Base-by-base conservation (phyloP, 1,140 invertebrate genomes). In the Cataglyphis hispanica region DNA sequence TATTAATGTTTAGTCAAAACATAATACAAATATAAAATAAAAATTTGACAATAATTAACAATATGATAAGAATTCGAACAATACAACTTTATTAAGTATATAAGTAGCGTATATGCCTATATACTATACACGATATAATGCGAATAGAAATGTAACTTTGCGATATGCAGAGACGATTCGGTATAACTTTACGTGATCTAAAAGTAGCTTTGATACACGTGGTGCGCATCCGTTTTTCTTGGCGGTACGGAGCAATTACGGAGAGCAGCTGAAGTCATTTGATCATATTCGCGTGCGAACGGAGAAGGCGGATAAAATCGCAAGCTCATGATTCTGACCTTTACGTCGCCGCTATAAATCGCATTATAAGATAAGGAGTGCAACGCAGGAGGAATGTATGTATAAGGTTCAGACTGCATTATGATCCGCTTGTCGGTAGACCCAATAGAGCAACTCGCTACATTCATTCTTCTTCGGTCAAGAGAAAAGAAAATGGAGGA, bases 291-390 rank as follows among this genome's bases (percentile, higher is more conserved):
- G 76, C 61, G 27, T 34, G n/a, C n/a, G 43, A 43, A 16, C 74
- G 56, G 43, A 56, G 58, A 37, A 31, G 61, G 40, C 40, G 75
- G 43, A 34, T 66, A 78, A 78, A 78, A 67, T 56, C 63, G 61
- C 76, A 78, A 78, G 61, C 61, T 78, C 76, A 78, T 78, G 76
- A 78, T 67, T 78, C 76, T 78, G 76, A 78, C 76, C 76, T 78
- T 58, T 74, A 61, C 46, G 53, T n/a, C 66, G 22, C 19, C 67
- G 67, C 34, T 74, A 34, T 74, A 83, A 83, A 83, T 74, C 40
- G 67, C 50, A n/a, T 27, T 46, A 19, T 34, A 16, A 83, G 69
- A 74, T 83, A 83, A 25, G 37, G 67, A 60, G 53, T 53, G 56
- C 66, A 25, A 25, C 34, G 34, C 8, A n/a, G 53, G 27, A n/a